Base-by-base conservation (phyloP, 1,140 invertebrate species). In the Atta texana region DNA sequence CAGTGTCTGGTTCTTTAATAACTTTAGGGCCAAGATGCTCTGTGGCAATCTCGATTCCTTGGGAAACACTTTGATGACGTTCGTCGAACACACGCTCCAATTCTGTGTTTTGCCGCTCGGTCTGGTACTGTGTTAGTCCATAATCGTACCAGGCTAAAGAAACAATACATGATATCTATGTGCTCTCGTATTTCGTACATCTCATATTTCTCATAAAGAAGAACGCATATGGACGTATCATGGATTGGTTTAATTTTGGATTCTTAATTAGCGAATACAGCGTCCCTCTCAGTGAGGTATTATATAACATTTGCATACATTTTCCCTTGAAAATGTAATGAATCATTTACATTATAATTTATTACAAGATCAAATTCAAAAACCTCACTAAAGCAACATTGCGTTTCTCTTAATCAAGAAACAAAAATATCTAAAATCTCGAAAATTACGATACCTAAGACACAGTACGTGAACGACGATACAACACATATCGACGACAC, bases 61-160 rank as follows among this genome's bases (percentile, higher is more conserved):
- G 96, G 85, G 96, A 96, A 88, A 96, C 94, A 63, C 95, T 96
- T 92, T 97, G 96, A 68, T 97, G 96, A 85, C 98, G 96, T 93
- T 98, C 98, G 94, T 98, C 98, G 93, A 98, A 98, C 34, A 98
- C 97, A 94, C 97, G 97, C 92, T 98, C 97, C 85, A 98, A 95
- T 95, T 99, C 98, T 69, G 97, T 98, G 92, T 98, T 97, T 95
- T 97, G 96, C 85, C 98, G 96, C 92, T 98, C 97, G 92, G 97
- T 96, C 94, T 98, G 98, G 94, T 98, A 98, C 93, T 97, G 96
- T 88, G 97, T 96, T 92, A 98, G 96, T 93, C 98, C 98, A 93
- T 96, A 96, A 96, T 99, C 98, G 95, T 99, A 99, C 98, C 98
- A 99, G 78, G 98, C 98, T 99, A 96, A 92, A 95, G 88, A 94